Evolutionary conservation across 2,113 vertebrate species (phyloP), one percentile per base, ranked within the genome.

Genomic region (Pogona vitticeps): DNA sequence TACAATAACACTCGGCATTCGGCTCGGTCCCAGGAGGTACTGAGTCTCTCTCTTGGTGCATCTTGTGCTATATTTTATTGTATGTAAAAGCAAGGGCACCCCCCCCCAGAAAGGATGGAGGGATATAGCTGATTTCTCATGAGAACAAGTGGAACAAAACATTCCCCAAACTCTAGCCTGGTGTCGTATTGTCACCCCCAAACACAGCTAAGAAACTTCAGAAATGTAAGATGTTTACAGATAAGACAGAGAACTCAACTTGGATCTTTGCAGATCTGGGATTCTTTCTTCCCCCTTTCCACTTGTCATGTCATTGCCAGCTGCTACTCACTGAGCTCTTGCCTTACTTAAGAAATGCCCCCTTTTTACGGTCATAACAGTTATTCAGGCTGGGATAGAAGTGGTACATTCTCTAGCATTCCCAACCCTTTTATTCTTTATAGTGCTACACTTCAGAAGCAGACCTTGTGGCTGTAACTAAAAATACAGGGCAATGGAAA

Each of bases 1-100:
- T 38, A 42, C 65, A 83, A 83, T 58, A 61, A 46, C 46, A 33
- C 36, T 83, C 52, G 76, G 52, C 40, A 33, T 3, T 26, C 71
- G 77, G 46, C 38, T 70, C 63, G 58, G 26, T 87, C 86, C 46
- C 72, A 87, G 33, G 61, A 87, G 72, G 20, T n/a, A 12, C 38
- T 42, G 21, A 40, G 31, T 65, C 61, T 65, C 61, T 82, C 46
- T 40, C 42, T 59, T 56, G 80, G 33, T 63, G 68, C 40, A 40
- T 59, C 63, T 81, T 87, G 79, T 87, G 85, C n/a, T 75, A 52
- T 8, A 20, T 63, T 63, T 4, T 38, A 75, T 71, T 81, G 8
- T 15, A 61, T 76, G 28, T 68, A 82, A 87, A 67, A 67, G 42
- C 40, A 67, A 40, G 26, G 38, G n/a, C n/a, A n/a, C n/a, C n/a